A percentile compares a stretch with the other conserved stretches of the same genome.
phyloP scores from a whole-genome alignment of 1,140 invertebrate species.

The Venturia canescens region DNA sequence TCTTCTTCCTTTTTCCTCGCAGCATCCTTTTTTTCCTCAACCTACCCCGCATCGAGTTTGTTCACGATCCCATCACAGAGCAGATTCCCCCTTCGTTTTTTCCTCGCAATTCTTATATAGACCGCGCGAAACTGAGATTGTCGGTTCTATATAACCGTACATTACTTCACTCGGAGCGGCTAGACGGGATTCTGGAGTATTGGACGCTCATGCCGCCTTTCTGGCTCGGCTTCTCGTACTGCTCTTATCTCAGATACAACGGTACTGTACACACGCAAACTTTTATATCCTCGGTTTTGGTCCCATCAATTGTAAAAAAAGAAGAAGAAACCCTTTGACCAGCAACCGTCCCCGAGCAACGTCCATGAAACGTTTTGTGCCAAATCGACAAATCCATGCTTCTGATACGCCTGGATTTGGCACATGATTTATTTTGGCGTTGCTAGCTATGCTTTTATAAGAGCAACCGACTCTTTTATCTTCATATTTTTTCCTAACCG shows the following conservation, averaged over 20 bases:
- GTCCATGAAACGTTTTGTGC: conserved; percentile 53
- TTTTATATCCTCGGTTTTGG: conserved; percentile 11
- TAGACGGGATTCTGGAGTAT: conserved; percentile 40
- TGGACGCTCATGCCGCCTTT: conserved; percentile 3
- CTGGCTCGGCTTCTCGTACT: conserved; percentile 22
- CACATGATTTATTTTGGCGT: conserved; percentile 4
- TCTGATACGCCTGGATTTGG: background rate
- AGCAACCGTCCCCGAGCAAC: background rate
- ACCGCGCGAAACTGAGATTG: conserved; percentile 22
- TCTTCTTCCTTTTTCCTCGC: background rate
- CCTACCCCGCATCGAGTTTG: background rate
- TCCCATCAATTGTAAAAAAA: conserved; percentile 22
- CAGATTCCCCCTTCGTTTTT: background rate
- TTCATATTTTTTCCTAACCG: background rate
- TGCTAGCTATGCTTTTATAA: background rate
- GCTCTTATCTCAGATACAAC: conserved; percentile 4
- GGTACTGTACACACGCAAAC: background rate
- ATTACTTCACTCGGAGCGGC: conserved; percentile 12
- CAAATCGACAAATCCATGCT: background rate
- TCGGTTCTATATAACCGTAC: conserved; percentile 1
- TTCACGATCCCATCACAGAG: background rate
- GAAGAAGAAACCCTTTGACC: background rate
- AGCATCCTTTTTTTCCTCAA: conserved; percentile 4
- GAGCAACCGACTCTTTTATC: background rate
- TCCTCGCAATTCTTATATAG: background rate